Conservation (phyloP, 1,140 invertebrate species). For the Lasioglossum albipes region DNA sequence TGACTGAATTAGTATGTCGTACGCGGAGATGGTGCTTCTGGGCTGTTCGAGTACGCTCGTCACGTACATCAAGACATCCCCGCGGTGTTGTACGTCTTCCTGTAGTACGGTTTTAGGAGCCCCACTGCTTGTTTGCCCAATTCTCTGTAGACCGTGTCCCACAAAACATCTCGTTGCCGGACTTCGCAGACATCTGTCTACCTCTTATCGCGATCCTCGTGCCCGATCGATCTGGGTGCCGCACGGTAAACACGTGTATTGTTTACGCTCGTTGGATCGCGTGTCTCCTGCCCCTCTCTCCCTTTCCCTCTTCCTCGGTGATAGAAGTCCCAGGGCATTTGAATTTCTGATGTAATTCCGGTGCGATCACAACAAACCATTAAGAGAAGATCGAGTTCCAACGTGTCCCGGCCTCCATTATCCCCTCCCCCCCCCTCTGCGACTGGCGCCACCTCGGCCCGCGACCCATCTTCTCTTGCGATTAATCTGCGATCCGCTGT, state of each 20-base stretch:
- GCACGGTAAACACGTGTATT: constrained; percentile 54
- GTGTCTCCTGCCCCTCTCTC: not conserved
- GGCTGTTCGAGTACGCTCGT: no score
- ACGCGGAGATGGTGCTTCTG: no score
- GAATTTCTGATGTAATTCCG: constrained; percentile 43
- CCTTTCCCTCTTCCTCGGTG: no score
- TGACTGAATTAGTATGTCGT: no score
- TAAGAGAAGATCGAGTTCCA: constrained; percentile 8
- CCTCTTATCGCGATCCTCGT: constrained; percentile 52
- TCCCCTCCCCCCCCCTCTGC: not conserved
- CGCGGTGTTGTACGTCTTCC: no score
- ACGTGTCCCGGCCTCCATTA: not conserved
- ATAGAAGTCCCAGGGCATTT: constrained; percentile 1
- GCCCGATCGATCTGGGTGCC: constrained; percentile 46
- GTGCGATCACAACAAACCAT: constrained; percentile 29
- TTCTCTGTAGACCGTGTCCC: not conserved
- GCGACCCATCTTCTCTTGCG: not conserved
- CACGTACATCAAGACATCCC: no score
- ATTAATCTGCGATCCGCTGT: not conserved
- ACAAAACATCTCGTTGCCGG: not conserved
- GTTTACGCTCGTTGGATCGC: constrained; percentile 45
- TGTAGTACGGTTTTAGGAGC: no score
- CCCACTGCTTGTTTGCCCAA: no score
- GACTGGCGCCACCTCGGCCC: not conserved
- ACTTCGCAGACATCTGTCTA: constrained; percentile 26